phyloP scores from a whole-genome alignment of 2,888 invertebrate species.

The Clunio marinus region DNA sequence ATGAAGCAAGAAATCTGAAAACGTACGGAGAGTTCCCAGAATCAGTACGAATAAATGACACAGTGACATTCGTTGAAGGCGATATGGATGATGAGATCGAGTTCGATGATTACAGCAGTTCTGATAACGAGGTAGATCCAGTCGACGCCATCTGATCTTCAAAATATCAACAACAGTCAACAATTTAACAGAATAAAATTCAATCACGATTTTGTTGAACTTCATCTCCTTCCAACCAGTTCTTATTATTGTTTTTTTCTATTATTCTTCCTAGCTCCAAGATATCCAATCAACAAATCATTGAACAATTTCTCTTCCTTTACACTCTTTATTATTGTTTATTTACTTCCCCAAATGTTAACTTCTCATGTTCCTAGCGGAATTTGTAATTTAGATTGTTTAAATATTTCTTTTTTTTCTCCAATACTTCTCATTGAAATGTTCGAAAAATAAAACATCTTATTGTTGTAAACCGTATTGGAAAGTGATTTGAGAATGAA shows the following conservation, averaged over 20 bases:
- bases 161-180: constrained; percentile 41
- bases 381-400: too few relatives aligned
- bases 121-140: constrained; percentile 78
- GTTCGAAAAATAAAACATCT: neutral
- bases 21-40: constrained; percentile 99
- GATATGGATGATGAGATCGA: constrained; percentile 95
- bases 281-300: too few relatives aligned
- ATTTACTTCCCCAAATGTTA: too few relatives aligned
- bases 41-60: constrained; percentile 95
- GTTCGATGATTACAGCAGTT: constrained; percentile 92
- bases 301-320: too few relatives aligned
- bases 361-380: too few relatives aligned
- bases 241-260: too few relatives aligned
- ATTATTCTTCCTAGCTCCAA: too few relatives aligned
- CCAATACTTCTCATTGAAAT: neutral
- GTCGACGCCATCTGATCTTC: constrained; percentile 63
- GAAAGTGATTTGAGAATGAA: neutral
- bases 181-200: neutral
- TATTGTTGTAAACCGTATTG: neutral
- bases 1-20: constrained; percentile 98
- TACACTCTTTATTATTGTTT: too few relatives aligned
- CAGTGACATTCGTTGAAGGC: constrained; percentile 89
- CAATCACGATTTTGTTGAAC: neutral
- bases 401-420: neutral
- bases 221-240: neutral